A percentile compares a stretch with the other conserved stretches of the same genome.
Evolutionary conservation across 2,888 invertebrate species (phyloP).

Genomic region (Philereme transversata): DNA sequence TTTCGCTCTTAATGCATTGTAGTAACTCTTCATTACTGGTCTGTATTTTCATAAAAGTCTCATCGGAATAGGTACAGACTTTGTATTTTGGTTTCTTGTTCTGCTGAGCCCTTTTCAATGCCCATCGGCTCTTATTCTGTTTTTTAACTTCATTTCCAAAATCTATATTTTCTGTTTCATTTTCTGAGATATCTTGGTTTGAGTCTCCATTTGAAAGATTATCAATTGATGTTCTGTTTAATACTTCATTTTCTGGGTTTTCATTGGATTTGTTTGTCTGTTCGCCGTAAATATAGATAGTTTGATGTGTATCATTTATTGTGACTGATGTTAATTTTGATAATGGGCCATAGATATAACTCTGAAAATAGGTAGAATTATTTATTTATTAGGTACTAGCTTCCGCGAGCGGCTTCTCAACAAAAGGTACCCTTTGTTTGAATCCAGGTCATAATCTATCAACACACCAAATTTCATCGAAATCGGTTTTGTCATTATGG

Average conservation of each 20-base stretch:
- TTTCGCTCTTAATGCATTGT: conserved; percentile 2
- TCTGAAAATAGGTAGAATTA: conserved; percentile 35
- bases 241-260: not conserved
- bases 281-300: conserved; percentile 37
- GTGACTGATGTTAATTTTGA: conserved; percentile 38
- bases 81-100: conserved; percentile 50
- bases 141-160: not conserved
- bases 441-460: no score
- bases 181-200: not conserved
- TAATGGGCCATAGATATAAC: conserved; percentile 24
- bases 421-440: no score
- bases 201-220: not conserved
- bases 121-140: conserved; percentile 8
- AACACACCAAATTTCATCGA: no score
- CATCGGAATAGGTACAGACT: conserved; percentile 36
- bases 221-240: not conserved
- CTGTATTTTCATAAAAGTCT: conserved; percentile 28
- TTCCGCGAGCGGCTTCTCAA: no score
- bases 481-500: no score
- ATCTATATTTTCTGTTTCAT: not conserved
- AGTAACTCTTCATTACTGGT: conserved; percentile 2
- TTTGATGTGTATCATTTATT: conserved; percentile 32
- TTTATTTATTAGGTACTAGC: no score
- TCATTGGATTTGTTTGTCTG: not conserved
- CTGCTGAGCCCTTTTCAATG: not conserved